A percentile compares a stretch with the other conserved stretches of the same genome.
Evolutionary conservation across 1,140 invertebrate genomes (phyloP).

Genomic region (Oncopeltus fasciatus): DNA sequence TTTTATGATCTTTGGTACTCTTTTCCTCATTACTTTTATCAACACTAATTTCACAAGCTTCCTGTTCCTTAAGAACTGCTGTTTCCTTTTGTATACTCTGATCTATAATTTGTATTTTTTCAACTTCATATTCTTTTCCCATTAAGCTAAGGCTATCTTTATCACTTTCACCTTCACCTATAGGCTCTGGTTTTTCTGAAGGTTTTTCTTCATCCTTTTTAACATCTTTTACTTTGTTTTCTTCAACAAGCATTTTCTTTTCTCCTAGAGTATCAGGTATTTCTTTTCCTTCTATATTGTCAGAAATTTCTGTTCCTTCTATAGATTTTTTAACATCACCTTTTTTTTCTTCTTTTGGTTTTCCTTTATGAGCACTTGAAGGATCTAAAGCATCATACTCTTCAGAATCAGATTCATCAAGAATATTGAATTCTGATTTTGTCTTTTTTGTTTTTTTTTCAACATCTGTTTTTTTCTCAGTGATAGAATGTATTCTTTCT

Average conservation of each 20-base stretch:
- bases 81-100: too few species aligned
- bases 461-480: conserved; percentile 2
- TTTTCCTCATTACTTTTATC: neutral
- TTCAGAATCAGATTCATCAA: conserved; percentile 12
- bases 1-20: too few species aligned
- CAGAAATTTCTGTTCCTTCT: conserved; percentile 28
- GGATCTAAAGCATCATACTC: too few species aligned
- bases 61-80: too few species aligned
- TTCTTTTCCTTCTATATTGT: neutral
- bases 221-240: neutral
- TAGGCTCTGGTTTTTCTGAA: conserved; percentile 22
- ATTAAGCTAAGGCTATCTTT: neutral
- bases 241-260: conserved; percentile 6
- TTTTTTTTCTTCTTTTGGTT: neutral
- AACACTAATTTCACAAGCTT: too few species aligned
- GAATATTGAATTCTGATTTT: neutral
- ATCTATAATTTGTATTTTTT: neutral
- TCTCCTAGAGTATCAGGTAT: conserved; percentile 25
- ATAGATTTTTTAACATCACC: conserved; percentile 27
- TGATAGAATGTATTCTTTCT: too few species aligned
- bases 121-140: neutral
- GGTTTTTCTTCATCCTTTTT: conserved; percentile 13
- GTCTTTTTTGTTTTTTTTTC: conserved; percentile 27
- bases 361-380: too few species aligned
- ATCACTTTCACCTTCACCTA: neutral